Evolutionary conservation across 2,797 vertebrate species (phyloP).

Genomic region (Phaenicophaeus curvirostris): DNA sequence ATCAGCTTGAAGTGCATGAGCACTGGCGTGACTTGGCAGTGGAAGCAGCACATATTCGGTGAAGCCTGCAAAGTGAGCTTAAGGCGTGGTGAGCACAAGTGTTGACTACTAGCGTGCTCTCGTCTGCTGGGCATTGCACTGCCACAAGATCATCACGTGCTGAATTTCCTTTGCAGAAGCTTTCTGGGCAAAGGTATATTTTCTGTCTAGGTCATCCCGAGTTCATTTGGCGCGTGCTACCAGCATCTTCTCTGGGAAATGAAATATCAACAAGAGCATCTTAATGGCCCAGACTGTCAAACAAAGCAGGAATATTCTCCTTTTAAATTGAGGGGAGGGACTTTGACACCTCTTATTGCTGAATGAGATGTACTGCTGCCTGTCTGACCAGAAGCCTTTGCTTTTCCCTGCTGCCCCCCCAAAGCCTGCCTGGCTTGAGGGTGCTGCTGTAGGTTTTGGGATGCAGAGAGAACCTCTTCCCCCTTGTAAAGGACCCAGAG

Average conservation of each 20-base stretch:
- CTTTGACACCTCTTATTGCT: not conserved
- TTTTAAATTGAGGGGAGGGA: not conserved
- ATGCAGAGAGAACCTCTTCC: not conserved
- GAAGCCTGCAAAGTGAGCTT: not conserved
- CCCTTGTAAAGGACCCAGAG: not conserved
- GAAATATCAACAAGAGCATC: not conserved
- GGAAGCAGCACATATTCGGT: not conserved
- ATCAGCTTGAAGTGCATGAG: not conserved
- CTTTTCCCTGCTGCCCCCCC: not conserved
- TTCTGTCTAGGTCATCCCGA: not conserved
- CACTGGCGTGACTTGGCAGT: not conserved
- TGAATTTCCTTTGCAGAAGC: not conserved
- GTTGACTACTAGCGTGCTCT: not conserved
- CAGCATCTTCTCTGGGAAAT: not conserved
- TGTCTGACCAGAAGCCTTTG: not conserved
- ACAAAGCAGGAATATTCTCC: not conserved
- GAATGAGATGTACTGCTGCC: not conserved
- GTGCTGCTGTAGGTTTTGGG: not conserved
- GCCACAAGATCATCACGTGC: not conserved
- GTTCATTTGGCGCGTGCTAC: not conserved
- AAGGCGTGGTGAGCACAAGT: fast-evolving
- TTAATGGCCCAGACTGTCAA: not conserved
- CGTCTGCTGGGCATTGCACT: fast-evolving
- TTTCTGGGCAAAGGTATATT: not conserved
- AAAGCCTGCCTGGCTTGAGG: fast-evolving